phyloP scores from a whole-genome alignment of 2,888 invertebrate genomes.

The Himalopsyche tibetana region DNA sequence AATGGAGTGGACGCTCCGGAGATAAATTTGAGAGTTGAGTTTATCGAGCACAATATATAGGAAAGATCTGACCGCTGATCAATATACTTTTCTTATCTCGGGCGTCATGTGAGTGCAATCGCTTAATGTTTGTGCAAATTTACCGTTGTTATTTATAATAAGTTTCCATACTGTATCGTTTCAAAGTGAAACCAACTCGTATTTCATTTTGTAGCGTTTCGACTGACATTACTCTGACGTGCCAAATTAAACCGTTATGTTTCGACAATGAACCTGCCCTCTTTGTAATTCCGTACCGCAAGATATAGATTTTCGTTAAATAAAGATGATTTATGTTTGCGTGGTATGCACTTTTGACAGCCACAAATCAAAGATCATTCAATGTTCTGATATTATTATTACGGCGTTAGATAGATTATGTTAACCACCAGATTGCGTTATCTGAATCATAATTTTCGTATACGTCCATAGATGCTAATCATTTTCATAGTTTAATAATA shows the following conservation, averaged over 20 bases:
- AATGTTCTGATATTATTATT: neutral
- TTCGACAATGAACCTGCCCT: constrained; percentile 5
- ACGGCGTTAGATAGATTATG: neutral
- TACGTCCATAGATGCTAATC: no score
- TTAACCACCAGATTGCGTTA: neutral
- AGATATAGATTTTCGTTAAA: constrained; percentile 22
- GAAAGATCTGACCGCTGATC: no score
- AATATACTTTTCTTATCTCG: neutral
- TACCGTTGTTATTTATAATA: neutral
- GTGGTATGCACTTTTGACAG: constrained; percentile 23
- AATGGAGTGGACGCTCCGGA: no score
- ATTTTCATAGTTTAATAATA: no score
- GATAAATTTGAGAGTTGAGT: no score
- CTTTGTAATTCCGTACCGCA: neutral
- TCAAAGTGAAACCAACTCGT: neutral
- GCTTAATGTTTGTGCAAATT: neutral
- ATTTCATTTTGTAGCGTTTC: constrained; percentile 26
- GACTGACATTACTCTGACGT: constrained; percentile 27
- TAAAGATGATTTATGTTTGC: constrained; percentile 27
- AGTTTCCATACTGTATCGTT: neutral
- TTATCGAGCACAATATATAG: no score
- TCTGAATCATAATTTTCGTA: neutral
- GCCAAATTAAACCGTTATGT: constrained; percentile 36
- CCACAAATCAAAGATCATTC: constrained; percentile 35
- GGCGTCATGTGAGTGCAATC: neutral